These are phyloP conservation scores for Rhizomys pruinosus DNA, from an alignment of 2,113 vertebrate species.

Conservation along the genomic window DNA sequence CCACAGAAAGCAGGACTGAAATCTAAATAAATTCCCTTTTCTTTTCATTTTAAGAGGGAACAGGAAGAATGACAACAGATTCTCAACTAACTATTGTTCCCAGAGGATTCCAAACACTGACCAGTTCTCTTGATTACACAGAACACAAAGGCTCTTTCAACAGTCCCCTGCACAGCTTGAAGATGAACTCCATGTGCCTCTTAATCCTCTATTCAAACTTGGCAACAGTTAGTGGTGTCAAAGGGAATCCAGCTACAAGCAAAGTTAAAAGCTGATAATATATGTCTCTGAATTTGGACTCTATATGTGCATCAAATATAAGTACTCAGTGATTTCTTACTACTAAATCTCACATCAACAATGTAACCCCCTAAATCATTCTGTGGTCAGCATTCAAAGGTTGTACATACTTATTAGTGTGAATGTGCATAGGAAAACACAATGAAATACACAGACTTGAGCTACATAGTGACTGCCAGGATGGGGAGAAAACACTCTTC, in stretches of 20 bases:
- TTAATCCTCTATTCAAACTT: constrained; percentile 71
- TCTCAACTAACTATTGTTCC: constrained; percentile 81
- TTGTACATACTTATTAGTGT: background rate
- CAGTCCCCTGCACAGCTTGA: constrained; percentile 60
- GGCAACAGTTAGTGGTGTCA: constrained; percentile 51
- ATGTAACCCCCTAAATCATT: constrained; percentile 7
- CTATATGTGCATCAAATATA: constrained; percentile 13
- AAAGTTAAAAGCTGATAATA: background rate
- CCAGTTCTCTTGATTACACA: constrained; percentile 76
- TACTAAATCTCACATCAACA: constrained; percentile 43
- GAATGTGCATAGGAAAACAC: background rate
- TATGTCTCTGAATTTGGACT: background rate
- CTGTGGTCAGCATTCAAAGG: constrained; percentile 27
- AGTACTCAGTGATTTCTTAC: constrained; percentile 27
- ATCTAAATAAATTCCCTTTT: constrained; percentile 10
- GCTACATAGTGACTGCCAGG: background rate
- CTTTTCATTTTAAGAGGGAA: constrained; percentile 57
- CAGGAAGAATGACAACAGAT: constrained; percentile 75
- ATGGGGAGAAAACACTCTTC: constrained; percentile 32
- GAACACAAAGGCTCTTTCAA: constrained; percentile 80
- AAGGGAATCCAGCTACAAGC: constrained; percentile 51
- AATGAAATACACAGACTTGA: constrained; percentile 33
- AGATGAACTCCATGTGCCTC: constrained; percentile 62
- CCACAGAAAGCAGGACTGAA: constrained; percentile 47
- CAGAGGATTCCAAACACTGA: constrained; percentile 71